Percentiles rank a stretch among this genome's conserved stretches.
Evolutionary conservation across 2,888 invertebrate genomes (phyloP).

Genomic region (Drosophila demipolita): DNA sequence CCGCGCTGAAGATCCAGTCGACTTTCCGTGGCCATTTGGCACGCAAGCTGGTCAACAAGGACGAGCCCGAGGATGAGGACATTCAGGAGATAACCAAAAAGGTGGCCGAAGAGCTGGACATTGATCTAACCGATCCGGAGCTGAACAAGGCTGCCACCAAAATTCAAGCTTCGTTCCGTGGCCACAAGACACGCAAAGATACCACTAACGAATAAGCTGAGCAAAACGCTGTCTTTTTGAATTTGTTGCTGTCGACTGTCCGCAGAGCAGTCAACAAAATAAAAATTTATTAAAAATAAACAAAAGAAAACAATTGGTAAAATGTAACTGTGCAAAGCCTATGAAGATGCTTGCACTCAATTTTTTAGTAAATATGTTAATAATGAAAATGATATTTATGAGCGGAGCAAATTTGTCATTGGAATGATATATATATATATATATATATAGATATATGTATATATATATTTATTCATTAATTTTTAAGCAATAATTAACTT

Average conservation of each 20-base stretch:
- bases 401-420: conserved; percentile 39
- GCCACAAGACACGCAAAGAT: conserved; percentile 94
- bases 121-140: conserved; percentile 94
- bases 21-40: conserved; percentile 96
- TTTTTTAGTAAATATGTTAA: conserved; percentile 72
- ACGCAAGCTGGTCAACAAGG: conserved; percentile 88
- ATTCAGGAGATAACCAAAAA: conserved; percentile 86
- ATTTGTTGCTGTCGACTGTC: conserved; percentile 64
- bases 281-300: conserved; percentile 20
- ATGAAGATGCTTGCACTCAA: conserved; percentile 57
- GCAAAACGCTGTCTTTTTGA: conserved; percentile 37
- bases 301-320: conserved; percentile 55
- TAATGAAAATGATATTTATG: conserved; percentile 50
- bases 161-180: conserved; percentile 96
- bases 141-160: conserved; percentile 95
- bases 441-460: conserved; percentile 28
- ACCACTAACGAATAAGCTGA: conserved; percentile 72
- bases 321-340: conserved; percentile 59
- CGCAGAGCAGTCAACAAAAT: conserved; percentile 46
- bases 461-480: conserved; percentile 43
- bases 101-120: conserved; percentile 91
- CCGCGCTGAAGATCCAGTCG: conserved; percentile 96
- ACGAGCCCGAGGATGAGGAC: conserved; percentile 85
- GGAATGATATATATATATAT: conserved; percentile 42
- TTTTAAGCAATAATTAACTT: conserved; percentile 59